Percentiles rank a stretch among this genome's conserved stretches.
Conservation (phyloP, 1,140 invertebrate genomes). For the Drosophila willistoni region DNA sequence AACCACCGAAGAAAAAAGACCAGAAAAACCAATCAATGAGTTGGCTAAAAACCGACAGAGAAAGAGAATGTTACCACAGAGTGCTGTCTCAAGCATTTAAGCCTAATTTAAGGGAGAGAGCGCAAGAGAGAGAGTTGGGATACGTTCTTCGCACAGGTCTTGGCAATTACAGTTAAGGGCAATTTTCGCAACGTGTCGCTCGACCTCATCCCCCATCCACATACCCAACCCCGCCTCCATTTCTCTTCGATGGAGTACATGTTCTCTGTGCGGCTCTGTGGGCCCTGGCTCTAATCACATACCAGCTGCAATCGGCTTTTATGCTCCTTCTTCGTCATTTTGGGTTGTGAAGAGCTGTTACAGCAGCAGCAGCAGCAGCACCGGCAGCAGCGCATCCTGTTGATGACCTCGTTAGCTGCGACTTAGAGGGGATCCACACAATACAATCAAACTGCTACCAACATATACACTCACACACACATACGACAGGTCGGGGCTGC, state of each 20-base stretch:
- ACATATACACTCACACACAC: constrained; percentile 36
- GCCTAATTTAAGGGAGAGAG: constrained; percentile 63
- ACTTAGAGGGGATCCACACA: constrained; percentile 64
- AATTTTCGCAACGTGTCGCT: constrained; percentile 54
- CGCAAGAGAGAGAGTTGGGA: constrained; percentile 15
- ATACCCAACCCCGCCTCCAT: not conserved
- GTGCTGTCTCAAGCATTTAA: constrained; percentile 59
- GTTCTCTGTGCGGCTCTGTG: constrained; percentile 1
- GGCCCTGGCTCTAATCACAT: constrained; percentile 62
- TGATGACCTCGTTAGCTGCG: constrained; percentile 78
- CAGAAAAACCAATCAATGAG: constrained; percentile 18
- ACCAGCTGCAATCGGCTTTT: constrained; percentile 76
- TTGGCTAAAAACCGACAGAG: constrained; percentile 19
- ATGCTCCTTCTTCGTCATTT: constrained; percentile 46
- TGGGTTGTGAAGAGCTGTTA: not conserved
- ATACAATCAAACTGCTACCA: constrained; percentile 61
- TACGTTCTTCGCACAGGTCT: constrained; percentile 31
- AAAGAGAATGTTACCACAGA: constrained; percentile 25
- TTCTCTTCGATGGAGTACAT: too few species aligned
- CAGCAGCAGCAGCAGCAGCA: constrained; percentile 11
- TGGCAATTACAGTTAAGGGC: constrained; percentile 77
- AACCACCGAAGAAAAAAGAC: too few species aligned
- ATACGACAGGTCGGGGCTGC: constrained; percentile 26
- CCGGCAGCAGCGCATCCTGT: constrained; percentile 59
- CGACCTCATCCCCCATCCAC: not conserved